Evolutionary conservation across 2,113 vertebrate species (phyloP).

Genomic region (rat (Rattus norvegicus)): DNA sequence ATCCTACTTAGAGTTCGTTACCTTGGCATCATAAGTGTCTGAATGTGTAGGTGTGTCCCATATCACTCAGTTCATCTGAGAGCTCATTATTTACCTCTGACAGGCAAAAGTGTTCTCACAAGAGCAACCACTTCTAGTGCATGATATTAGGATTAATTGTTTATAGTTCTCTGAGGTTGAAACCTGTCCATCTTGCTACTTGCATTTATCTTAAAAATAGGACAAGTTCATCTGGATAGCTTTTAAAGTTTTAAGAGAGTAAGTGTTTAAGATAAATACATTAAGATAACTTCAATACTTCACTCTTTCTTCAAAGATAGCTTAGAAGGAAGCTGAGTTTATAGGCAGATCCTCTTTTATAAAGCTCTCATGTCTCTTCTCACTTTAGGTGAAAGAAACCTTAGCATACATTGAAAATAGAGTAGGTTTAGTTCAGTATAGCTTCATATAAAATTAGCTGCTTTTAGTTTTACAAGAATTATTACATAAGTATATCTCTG

Average conservation of each 20-base stretch:
- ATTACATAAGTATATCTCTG: constrained; percentile 1
- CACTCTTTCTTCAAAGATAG: constrained; percentile 12
- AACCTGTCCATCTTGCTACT: background rate
- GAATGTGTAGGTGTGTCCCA: background rate
- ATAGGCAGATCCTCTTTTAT: background rate
- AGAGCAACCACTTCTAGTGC: background rate
- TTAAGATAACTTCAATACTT: background rate
- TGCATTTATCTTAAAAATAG: constrained; percentile 35
- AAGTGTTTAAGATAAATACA: constrained; percentile 2
- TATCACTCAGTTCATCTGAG: background rate
- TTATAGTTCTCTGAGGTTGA: constrained; percentile 11
- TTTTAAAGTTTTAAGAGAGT: constrained; percentile 35
- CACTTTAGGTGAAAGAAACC: constrained; percentile 15
- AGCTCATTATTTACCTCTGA: background rate
- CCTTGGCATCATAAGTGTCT: background rate
- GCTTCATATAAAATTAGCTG: background rate
- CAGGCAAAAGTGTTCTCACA: background rate
- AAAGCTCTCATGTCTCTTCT: background rate
- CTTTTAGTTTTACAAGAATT: background rate
- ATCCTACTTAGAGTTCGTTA: background rate
- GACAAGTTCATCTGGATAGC: background rate
- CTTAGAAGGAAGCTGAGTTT: constrained; percentile 20
- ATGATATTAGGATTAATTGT: background rate
- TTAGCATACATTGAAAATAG: background rate
- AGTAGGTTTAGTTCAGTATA: background rate